Conservation (phyloP, 2,113 vertebrate species). For the Canis aureus region DNA sequence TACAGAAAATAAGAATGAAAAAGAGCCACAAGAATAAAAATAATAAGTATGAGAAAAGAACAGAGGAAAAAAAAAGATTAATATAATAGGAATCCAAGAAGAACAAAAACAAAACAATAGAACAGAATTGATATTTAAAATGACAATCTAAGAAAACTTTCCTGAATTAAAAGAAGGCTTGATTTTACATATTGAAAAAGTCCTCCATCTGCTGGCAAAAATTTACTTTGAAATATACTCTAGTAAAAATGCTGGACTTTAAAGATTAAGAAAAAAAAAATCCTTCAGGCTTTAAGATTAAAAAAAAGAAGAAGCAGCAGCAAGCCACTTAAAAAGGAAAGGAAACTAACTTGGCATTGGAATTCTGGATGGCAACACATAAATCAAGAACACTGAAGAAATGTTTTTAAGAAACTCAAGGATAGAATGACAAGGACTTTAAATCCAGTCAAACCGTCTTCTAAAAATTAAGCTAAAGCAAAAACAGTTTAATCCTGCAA, state of each 20-base stretch:
- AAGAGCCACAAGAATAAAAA: not conserved
- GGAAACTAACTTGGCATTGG: not conserved
- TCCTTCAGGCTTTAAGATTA: not conserved
- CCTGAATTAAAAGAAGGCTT: not conserved
- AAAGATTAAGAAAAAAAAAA: not conserved
- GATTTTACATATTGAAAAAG: not conserved
- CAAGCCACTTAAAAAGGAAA: constrained; percentile 23
- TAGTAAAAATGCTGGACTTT: not conserved
- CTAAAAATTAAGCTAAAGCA: not conserved
- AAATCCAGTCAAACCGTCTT: not conserved
- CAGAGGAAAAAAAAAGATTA: not conserved
- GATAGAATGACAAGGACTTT: not conserved
- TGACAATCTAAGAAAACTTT: not conserved
- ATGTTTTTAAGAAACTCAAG: not conserved
- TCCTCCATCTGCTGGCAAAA: not conserved
- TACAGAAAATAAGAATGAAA: not conserved
- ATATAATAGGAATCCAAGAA: not conserved
- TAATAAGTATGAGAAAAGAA: not conserved
- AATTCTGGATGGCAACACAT: not conserved
- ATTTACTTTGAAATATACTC: constrained; percentile 17
- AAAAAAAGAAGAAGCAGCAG: not conserved
- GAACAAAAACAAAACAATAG: not conserved
- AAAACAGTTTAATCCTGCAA: not conserved
- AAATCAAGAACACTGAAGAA: not conserved
- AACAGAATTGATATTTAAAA: not conserved